Evolutionary conservation across 2,888 invertebrate species (phyloP), one percentile per base, ranked within the genome.

Genomic region (Automeris io): DNA sequence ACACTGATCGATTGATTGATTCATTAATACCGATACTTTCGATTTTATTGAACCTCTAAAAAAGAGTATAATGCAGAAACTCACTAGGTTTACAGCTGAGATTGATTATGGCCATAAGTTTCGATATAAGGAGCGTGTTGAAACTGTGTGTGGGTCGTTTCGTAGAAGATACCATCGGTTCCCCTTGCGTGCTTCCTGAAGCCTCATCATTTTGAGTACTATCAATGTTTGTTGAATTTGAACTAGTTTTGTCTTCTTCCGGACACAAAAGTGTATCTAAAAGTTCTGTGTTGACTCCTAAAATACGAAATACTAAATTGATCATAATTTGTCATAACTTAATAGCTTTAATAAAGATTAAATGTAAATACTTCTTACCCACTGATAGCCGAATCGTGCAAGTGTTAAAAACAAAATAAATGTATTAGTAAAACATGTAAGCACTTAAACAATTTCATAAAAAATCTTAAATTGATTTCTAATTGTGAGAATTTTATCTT

Each of bases 41-140:
- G n/a, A n/a, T n/a, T n/a, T n/a, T n/a, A n/a, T n/a, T n/a, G n/a
- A n/a, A n/a, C n/a, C n/a, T n/a, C n/a, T n/a, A n/a, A n/a, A n/a
- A n/a, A n/a, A n/a, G n/a, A n/a, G n/a, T n/a, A n/a, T n/a, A n/a
- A n/a, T n/a, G 11, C 12, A 34, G 5, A 24, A 7, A 77, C 91
- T 89, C 76, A 95, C 96, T 91, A 54, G 93, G 93, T 79, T 96
- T 96, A 77, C 96, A 96, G 49, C 95, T 94, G 38, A 92, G 88
- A 39, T 92, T 90, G 18, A 97, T 92, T 36, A 98, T 95, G 33
- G 92, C 90, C 61, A 97, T 90, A 35, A 98, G 79, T 64, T 93
- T 93, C 42, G 96, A 95, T 34, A 96, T 92, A 25, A 98, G 85
- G 41, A 92, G 87, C 3, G 91, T 90, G 68, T 96, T 96, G 72